Base-by-base conservation (phyloP, 2,888 invertebrate species). In the Philereme vetulata region DNA sequence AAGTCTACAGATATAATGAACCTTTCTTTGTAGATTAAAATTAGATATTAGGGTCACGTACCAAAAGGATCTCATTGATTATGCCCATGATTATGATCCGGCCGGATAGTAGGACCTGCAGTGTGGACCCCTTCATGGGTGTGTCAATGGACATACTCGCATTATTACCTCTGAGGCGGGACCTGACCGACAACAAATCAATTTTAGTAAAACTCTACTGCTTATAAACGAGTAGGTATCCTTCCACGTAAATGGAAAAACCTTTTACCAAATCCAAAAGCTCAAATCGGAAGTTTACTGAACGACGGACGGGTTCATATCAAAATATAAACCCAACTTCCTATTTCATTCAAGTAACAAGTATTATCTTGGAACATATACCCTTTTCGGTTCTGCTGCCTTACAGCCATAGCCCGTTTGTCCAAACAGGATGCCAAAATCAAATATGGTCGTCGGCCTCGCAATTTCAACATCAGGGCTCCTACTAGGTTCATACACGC, bases 31-130 rank as follows among this genome's bases (percentile, higher is more conserved):
- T 21, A 21, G 21, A 21, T 21, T 21, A 21, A 2, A 21, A 21
- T 21, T 21, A 1, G 21, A 21, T 21, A 21, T 21, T 21, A 33
- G 5, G 34, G 9, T 38, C 21, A 43, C 56, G 35, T 65, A 82
- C 83, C 75, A 86, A 48, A 58, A 92, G 65, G 45, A 92, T 86
- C 72, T 91, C 90, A 67, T 91, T 90, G 11, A 91, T 75, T 45
- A 91, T 88, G 35, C 91, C 90, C 7, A 83, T 85, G 46, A 92
- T 86, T 48, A 91, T 81, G 48, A 91, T 86, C 8, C 91, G 81
- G 0, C 86, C 91, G 0, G 91, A 92, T 0, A 91, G 72, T 34
- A 92, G 61, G 10, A 88, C 84, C 75, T 91, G 91, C 34, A 92
- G 72, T 0, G 86, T 85, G 3, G 86, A 85, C 44, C 75, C 75